Percentiles rank a stretch among this genome's conserved stretches.
Conservation (phyloP, 2,888 invertebrate genomes). For the Lathronympha strigana region DNA sequence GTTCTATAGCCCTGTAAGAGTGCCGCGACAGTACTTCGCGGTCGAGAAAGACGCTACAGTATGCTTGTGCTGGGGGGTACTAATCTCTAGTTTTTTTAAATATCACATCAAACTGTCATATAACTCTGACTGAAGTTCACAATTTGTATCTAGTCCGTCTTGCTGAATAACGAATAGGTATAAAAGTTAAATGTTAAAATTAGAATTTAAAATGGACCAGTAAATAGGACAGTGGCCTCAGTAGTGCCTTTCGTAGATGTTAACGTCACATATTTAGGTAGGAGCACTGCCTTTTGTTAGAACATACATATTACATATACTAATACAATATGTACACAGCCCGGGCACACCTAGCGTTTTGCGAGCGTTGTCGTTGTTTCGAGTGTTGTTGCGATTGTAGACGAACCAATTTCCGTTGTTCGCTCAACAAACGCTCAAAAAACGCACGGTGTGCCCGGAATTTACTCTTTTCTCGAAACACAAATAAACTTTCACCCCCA, state of each 20-base stretch:
- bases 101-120: background rate
- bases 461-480: conserved; percentile 3
- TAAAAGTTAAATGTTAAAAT: conserved; percentile 42
- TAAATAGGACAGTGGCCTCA: conserved; percentile 76
- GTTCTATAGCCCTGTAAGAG: too few species aligned
- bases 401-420: too few species aligned
- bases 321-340: conserved; percentile 51
- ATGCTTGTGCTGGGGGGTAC: too few species aligned
- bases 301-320: conserved; percentile 28
- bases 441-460: too few species aligned
- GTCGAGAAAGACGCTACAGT: too few species aligned
- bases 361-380: too few species aligned
- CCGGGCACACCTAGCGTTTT: too few species aligned
- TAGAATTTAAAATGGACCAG: conserved; percentile 70
- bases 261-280: conserved; percentile 49
- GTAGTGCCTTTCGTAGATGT: conserved; percentile 74
- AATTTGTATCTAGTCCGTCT: conserved; percentile 36
- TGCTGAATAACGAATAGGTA: conserved; percentile 28
- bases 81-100: too few species aligned
- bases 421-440: too few species aligned
- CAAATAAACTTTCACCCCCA: background rate
- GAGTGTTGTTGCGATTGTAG: too few species aligned
- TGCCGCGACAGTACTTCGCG: too few species aligned
- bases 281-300: conserved; percentile 64
- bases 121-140: conserved; percentile 6